Evolutionary conservation across 2,797 vertebrate genomes (phyloP).

Genomic region (Oreochromis grahami): DNA sequence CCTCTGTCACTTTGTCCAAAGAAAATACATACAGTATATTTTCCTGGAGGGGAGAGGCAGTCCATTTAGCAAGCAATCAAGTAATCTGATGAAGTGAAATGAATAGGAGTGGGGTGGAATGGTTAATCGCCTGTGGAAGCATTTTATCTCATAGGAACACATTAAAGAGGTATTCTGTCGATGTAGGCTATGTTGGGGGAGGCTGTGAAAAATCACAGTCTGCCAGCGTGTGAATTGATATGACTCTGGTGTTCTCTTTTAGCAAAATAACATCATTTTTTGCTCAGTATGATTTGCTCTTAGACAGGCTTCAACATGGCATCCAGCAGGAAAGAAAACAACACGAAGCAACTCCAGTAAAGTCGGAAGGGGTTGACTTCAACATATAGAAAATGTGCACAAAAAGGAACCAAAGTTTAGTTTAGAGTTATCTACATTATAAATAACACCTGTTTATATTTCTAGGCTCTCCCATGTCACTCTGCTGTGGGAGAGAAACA

Average conservation of each 20-base stretch:
- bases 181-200: conserved; percentile 41
- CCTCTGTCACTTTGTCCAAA: conserved; percentile 29
- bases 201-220: conserved; percentile 56
- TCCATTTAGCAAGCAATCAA: conserved; percentile 60
- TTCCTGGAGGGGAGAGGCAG: conserved; percentile 19
- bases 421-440: conserved; percentile 13
- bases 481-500: conserved; percentile 41
- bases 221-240: conserved; percentile 48
- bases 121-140: conserved; percentile 57
- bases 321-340: neutral
- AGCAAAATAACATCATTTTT: conserved; percentile 28
- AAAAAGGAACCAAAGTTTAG: neutral
- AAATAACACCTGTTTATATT: conserved; percentile 31
- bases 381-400: neutral
- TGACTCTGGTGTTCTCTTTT: conserved; percentile 44
- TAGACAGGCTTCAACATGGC: conserved; percentile 2
- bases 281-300: conserved; percentile 30
- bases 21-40: conserved; percentile 34
- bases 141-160: conserved; percentile 61
- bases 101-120: conserved; percentile 50
- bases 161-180: conserved; percentile 64
- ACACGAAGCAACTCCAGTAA: neutral
- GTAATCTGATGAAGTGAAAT: conserved; percentile 64
- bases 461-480: conserved; percentile 45
- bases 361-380: neutral